phyloP scores from a whole-genome alignment of 2,797 vertebrate species.

The Poeciliopsis paucimaculata region DNA sequence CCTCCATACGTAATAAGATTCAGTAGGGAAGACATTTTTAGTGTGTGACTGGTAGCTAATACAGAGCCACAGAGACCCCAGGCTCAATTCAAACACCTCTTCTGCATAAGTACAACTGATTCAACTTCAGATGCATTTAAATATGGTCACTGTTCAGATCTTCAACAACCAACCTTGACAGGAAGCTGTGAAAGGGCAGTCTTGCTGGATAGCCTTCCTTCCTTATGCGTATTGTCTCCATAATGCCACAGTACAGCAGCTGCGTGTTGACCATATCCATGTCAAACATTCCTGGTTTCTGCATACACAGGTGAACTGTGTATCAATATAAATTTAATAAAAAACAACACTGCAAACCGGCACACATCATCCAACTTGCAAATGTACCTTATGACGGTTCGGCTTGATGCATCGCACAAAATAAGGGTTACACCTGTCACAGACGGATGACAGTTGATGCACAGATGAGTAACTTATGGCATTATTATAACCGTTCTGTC shows the following conservation, averaged over 20 bases:
- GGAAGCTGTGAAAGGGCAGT: constrained; percentile 89
- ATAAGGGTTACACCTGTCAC: constrained; percentile 91
- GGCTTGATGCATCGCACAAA: constrained; percentile 98
- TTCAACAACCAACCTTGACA: constrained; percentile 83
- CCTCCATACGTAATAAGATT: not conserved
- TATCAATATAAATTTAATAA: not conserved
- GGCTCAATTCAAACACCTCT: not conserved
- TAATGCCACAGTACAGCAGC: constrained; percentile 90
- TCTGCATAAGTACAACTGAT: not conserved
- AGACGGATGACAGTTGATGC: constrained; percentile 53
- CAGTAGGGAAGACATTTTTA: not conserved
- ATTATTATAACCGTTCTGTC: constrained; percentile 6
- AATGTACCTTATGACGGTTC: constrained; percentile 94
- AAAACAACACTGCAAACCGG: constrained; percentile 49
- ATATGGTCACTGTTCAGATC: not conserved
- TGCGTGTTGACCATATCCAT: constrained; percentile 87
- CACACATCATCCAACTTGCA: constrained; percentile 41
- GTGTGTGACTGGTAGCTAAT: not conserved
- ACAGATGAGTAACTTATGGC: constrained; percentile 26
- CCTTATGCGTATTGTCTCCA: constrained; percentile 94
- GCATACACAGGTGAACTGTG: constrained; percentile 20
- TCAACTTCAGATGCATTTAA: not conserved
- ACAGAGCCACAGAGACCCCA: not conserved
- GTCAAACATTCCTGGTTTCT: constrained; percentile 92
- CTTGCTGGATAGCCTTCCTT: constrained; percentile 93